Percentiles rank a stretch among this genome's conserved stretches.
These are phyloP conservation scores for Sebastolobus alascanus DNA, from an alignment of 2,797 vertebrate species.

Conservation along the genomic window DNA sequence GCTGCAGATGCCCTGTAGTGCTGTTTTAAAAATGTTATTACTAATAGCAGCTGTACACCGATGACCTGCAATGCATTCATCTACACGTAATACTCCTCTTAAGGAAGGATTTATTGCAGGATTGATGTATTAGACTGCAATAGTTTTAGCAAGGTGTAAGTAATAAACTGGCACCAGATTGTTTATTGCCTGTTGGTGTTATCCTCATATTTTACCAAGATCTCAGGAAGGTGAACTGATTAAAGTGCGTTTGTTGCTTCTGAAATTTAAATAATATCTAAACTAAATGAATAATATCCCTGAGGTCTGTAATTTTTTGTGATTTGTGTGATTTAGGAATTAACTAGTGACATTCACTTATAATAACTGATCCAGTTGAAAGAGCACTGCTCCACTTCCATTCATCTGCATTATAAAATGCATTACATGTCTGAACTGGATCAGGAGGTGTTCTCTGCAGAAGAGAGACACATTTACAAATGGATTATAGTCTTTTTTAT, in stretches of 20 bases:
- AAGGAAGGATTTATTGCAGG: background rate
- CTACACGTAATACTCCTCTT: background rate
- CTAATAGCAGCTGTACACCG: background rate
- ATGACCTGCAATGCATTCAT: constrained; percentile 5
- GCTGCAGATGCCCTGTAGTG: background rate
- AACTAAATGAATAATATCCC: background rate
- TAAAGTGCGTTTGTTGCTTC: background rate
- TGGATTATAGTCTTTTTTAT: constrained; percentile 1
- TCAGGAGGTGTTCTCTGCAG: background rate
- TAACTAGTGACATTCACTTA: background rate
- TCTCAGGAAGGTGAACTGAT: background rate
- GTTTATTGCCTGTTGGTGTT: background rate
- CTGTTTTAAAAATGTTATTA: constrained; percentile 2
- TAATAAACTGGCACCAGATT: background rate
- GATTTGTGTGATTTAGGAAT: background rate
- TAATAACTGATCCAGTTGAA: background rate
- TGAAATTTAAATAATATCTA: constrained; percentile 3
- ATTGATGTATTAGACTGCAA: background rate
- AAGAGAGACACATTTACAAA: constrained; percentile 11
- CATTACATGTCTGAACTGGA: constrained; percentile 1
- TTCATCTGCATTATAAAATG: constrained; percentile 13
- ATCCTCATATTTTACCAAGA: background rate
- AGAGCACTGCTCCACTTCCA: background rate
- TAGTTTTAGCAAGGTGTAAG: background rate
- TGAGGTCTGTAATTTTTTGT: background rate